Conservation (phyloP, 23 tunicate genomes). For the Diplosoma virens region DNA sequence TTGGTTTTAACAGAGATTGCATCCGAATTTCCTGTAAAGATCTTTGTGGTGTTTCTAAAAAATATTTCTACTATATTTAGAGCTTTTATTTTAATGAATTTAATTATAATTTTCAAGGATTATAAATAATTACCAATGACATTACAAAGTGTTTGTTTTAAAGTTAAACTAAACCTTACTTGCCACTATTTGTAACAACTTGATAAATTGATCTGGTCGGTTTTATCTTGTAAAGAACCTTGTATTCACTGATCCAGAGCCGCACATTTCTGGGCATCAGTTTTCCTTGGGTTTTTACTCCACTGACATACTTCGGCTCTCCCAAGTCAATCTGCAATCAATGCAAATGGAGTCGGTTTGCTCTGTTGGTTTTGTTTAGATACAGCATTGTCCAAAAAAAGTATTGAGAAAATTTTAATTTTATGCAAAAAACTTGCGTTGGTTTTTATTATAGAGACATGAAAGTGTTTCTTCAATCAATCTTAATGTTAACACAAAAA, state of each 20-base stretch:
- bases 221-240: slow-evolving; percentile 27
- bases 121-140: too few relatives aligned
- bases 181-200: background rate
- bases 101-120: too few relatives aligned
- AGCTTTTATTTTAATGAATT: background rate
- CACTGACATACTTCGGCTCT: slow-evolving; percentile 29
- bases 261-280: background rate
- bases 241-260: slow-evolving; percentile 24
- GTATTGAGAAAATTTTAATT: too few relatives aligned
- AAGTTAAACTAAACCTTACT: background rate
- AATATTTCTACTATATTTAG: too few relatives aligned
- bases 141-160: too few relatives aligned
- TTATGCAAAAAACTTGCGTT: too few relatives aligned
- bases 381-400: too few relatives aligned
- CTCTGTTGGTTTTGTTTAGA: too few relatives aligned
- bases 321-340: slow-evolving; percentile 36
- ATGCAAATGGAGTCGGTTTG: too few relatives aligned
- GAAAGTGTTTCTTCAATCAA: too few relatives aligned
- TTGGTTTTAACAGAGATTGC: slow-evolving; percentile 3
- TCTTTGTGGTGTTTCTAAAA: slow-evolving; percentile 6
- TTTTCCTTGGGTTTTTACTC: slow-evolving; percentile 44
- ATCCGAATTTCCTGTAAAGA: slow-evolving; percentile 21
- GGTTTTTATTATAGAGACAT: too few relatives aligned
- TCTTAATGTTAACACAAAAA: background rate
- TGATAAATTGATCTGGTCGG: background rate